A percentile compares a stretch with the other conserved stretches of the same genome.
These are phyloP conservation scores for Rallus crepitans DNA, from an alignment of 2,797 vertebrate genomes.

Conservation along the genomic window DNA sequence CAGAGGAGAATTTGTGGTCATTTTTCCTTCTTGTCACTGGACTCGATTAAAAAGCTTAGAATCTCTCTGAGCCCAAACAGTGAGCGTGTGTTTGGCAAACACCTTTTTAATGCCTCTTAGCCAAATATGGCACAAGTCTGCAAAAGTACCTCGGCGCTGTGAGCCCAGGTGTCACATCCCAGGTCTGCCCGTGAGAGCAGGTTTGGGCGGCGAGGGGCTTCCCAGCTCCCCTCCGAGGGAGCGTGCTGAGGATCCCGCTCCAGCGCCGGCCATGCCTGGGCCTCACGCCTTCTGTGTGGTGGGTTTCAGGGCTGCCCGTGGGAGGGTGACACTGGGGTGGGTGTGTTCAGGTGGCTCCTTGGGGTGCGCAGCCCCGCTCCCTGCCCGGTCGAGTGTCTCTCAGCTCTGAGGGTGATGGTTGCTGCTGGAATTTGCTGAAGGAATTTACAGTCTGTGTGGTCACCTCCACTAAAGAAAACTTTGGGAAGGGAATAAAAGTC, in stretches of 20 bases:
- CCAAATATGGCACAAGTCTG: neutral
- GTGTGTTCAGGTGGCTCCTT: neutral
- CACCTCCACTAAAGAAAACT: conserved; percentile 36
- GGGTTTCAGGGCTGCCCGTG: neutral
- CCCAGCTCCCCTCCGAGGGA: neutral
- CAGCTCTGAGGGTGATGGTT: conserved; percentile 48
- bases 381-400: conserved; percentile 48
- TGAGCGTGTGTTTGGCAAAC: neutral
- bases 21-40: neutral
- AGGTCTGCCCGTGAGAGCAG: neutral
- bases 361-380: neutral
- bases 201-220: neutral
- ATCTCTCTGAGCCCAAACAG: neutral
- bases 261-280: neutral
- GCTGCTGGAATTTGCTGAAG: conserved; percentile 63
- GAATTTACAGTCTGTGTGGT: conserved; percentile 75
- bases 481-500: conserved; percentile 58
- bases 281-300: neutral
- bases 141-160: neutral
- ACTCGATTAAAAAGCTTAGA: neutral
- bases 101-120: too few species aligned
- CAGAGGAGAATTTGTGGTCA: neutral
- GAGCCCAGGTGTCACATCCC: neutral
- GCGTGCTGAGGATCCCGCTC: neutral
- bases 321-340: neutral